Evolutionary conservation across 2,113 vertebrate genomes (phyloP), one percentile per base, ranked within the genome.

Genomic region (Motacilla tschutschensis): DNA sequence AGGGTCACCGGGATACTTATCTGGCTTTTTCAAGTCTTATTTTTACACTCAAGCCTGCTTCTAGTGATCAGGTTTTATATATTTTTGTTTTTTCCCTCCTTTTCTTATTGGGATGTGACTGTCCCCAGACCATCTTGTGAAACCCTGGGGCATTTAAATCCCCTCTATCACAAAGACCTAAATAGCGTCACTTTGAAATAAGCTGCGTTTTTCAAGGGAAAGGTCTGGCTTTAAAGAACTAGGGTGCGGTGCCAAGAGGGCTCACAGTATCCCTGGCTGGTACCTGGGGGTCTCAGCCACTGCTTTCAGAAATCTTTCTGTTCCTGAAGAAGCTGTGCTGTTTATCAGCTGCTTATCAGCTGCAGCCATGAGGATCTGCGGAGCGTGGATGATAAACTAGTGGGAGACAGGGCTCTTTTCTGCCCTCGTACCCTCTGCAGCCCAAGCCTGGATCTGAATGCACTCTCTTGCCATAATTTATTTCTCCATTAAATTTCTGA

Each of bases 321-420:
- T 8, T 66, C 35, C 47, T 24, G 44, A 60, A 21, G 65, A n/a
- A 62, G 51, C 60, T 2, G 3, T 26, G 36, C 44, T 50, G 40
- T 75, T 95, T 96, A 89, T 90, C 65, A 33, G 41, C 53, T 55
- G 63, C 72, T 95, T 95, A 91, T 91, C 69, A 48, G 89, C 87
- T 87, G 93, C 84, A 89, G 95, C 91, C 92, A 93, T 79, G 95
- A 95, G 95, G 95, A 93, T 95, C 93, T 95, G 46, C 81, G 60
- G 95, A 93, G 90, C 66, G 17, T 94, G 83, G 90, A 94, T 92
- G 94, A 97, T 93, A 92, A 96, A 96, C 33, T 64, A 88, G 85
- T 86, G 58, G 88, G 63, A 93, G 50, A 64, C 77, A 91, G 53
- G 82, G 48, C 65, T 92, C 40, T 76, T 53, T 85, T 91, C 81